Evolutionary conservation across 2,113 vertebrate species (phyloP).

Genomic region (Orcinus orca): DNA sequence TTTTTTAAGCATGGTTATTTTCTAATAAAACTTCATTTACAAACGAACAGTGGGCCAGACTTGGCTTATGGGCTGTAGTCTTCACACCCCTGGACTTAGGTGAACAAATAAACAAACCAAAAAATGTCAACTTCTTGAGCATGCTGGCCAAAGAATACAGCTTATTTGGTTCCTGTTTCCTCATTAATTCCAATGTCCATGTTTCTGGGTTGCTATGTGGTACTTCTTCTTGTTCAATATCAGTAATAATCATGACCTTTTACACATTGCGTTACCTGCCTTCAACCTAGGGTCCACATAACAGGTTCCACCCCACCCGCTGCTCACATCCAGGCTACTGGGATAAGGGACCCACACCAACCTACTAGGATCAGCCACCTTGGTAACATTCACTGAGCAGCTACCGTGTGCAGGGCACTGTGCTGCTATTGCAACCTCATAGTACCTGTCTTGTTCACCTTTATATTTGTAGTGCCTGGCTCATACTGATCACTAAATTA

Average conservation of each 20-base stretch:
- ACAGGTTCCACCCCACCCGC: not conserved
- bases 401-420: not conserved
- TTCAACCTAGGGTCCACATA: not conserved
- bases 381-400: not conserved
- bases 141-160: not conserved
- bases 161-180: not conserved
- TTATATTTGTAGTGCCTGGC: not conserved
- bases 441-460: not conserved
- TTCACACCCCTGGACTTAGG: not conserved
- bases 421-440: not conserved
- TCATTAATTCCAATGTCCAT: not conserved
- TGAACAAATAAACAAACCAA: conserved; percentile 12
- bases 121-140: not conserved
- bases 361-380: not conserved
- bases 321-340: not conserved
- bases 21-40: conserved; percentile 27
- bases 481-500: not conserved
- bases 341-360: not conserved
- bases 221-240: not conserved
- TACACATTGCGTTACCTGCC: not conserved
- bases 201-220: not conserved
- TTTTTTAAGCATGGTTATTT: not conserved
- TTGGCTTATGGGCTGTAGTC: not conserved
- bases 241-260: not conserved
- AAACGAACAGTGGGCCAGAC: not conserved